Base-by-base conservation (phyloP, 2,113 vertebrate species). In the Prunella himalayana region DNA sequence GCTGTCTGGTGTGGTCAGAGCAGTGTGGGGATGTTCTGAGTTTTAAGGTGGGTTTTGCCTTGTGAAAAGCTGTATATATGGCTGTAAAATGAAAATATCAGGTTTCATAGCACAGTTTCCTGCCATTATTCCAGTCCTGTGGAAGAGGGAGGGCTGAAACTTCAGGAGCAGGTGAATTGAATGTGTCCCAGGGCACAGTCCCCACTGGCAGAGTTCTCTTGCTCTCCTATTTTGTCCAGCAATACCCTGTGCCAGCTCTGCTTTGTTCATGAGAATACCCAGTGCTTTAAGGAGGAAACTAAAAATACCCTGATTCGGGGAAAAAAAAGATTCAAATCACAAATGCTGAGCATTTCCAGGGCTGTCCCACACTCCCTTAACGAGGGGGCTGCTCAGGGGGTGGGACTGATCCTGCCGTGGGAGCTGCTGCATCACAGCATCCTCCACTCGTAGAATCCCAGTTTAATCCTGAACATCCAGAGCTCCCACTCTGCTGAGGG, bases 81-180 rank as follows among this genome's bases (percentile, higher is more conserved):
- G 11, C 11, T 77, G 18, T 19, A 10, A 70, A 92, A 91, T 45
- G 11, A 41, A 78, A 70, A 39, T 5, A 35, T 3, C 35, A 17
- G n/a, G 6, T 51, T 39, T 35, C 19, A 39, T 25, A 17, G 45
- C 45, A n/a, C 1, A 22, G 19, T 76, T 39, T n/a, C 0, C 0
- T 20, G 63, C 20, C 50, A 2, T 69, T 77, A 15, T 54, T 54
- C 37, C 45, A 23, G 51, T 28, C 4, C 24, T 51, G 33, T 30
- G 41, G 80, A 64, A 81, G 22, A 27, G 57, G 49, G 11, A 22
- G 0, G 7, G 39, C 41, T 82, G 71, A 15, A 76, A 2, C 35
- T 28, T 3, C n/a, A 60, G 61, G 44, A 15, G 37, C 24, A 61
- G 64, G 15, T 1, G 28, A 30, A 21, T 0, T 14, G 33, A 3